These are phyloP conservation scores for Cercopithecus neglectus DNA, from an alignment of 2,797 vertebrate species.

Conservation along the genomic window DNA sequence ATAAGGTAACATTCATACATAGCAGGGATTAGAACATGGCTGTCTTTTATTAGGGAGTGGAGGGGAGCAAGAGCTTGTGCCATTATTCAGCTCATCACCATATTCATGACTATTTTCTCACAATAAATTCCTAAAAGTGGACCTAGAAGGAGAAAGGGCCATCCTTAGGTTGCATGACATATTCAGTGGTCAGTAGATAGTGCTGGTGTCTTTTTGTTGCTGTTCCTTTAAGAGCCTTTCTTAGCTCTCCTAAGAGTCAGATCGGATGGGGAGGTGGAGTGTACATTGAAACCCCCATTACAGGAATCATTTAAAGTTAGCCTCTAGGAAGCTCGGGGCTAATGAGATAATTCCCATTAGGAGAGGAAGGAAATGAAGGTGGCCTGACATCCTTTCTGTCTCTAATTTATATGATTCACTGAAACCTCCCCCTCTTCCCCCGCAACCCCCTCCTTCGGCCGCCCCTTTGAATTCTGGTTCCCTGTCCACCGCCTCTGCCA, in stretches of 20 bases:
- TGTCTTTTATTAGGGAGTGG: not conserved
- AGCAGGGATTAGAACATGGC: not conserved
- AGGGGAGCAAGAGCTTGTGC: not conserved
- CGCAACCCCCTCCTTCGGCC: not conserved
- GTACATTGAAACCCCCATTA: constrained; percentile 55
- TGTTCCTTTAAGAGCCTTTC: constrained; percentile 71
- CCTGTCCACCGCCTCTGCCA: constrained; percentile 61
- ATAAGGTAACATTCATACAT: not conserved
- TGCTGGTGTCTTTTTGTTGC: not conserved
- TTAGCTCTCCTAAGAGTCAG: not conserved
- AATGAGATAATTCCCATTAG: constrained; percentile 79
- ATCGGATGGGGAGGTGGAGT: not conserved
- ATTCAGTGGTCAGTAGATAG: not conserved
- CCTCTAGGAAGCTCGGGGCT: constrained; percentile 68
- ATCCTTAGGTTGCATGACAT: rapidly evolving
- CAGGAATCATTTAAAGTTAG: constrained; percentile 70
- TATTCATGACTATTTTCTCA: not conserved
- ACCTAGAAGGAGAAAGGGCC: not conserved
- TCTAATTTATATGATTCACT: constrained; percentile 75
- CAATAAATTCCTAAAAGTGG: not conserved
- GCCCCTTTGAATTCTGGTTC: constrained; percentile 67
- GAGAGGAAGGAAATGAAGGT: constrained; percentile 74
- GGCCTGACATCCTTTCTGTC: constrained; percentile 72
- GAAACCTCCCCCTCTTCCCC: constrained; percentile 24
- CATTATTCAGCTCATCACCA: not conserved